These are phyloP conservation scores for Aurelia aurita complex sp. Pacific DNA, from an alignment of 30 jellyfish, hydroid and myxozoan genomes.

Conservation along the genomic window DNA sequence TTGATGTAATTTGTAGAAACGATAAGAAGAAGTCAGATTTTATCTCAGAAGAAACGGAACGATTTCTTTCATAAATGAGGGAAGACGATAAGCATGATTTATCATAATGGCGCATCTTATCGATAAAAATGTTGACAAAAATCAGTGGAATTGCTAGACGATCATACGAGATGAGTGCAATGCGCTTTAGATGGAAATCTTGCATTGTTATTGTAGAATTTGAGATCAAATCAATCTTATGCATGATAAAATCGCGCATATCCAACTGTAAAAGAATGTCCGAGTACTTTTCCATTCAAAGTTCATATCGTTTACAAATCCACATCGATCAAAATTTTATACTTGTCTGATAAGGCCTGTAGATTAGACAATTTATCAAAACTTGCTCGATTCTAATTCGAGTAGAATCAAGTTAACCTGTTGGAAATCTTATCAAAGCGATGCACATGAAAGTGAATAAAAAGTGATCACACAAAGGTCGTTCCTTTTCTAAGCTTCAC, in stretches of 20 bases:
- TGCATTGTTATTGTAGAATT: background rate
- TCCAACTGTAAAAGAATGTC: background rate
- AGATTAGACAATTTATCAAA: conserved; percentile 32
- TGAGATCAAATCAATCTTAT: background rate
- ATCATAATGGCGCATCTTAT: conserved; percentile 16
- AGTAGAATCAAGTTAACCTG: background rate
- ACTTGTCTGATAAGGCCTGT: background rate
- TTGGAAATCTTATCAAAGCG: conserved; percentile 9
- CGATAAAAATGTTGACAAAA: background rate
- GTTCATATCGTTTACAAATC: too few species aligned
- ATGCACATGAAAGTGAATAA: background rate
- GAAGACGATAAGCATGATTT: background rate
- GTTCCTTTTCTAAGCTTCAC: background rate
- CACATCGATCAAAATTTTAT: too few species aligned
- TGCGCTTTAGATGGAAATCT: conserved; percentile 23
- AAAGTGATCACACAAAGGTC: background rate
- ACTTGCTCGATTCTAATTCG: background rate
- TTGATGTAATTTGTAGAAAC: background rate
- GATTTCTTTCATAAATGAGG: background rate
- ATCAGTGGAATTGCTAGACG: background rate
- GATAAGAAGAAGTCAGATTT: background rate
- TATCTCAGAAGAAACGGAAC: background rate
- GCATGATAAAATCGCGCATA: background rate
- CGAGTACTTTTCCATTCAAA: conserved; percentile 1
- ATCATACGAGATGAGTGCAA: conserved; percentile 5